These are phyloP conservation scores for Hirundo rustica DNA, from an alignment of 2,797 vertebrate genomes.

Conservation along the genomic window DNA sequence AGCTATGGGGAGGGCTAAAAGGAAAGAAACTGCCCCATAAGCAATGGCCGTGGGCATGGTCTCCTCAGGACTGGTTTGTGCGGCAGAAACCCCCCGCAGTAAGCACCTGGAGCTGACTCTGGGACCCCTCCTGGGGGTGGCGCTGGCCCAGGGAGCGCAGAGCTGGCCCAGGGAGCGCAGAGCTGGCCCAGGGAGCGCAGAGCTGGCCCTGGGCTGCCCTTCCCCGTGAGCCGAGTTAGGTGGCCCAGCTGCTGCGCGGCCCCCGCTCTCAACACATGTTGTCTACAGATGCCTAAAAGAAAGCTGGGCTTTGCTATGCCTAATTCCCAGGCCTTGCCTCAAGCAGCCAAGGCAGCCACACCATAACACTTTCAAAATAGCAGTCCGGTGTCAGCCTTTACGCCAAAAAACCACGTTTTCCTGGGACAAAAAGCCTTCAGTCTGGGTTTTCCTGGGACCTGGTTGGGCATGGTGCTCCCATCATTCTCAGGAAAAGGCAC, in stretches of 20 bases:
- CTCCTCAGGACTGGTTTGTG: not conserved
- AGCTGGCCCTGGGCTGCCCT: not conserved
- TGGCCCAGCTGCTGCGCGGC: not conserved
- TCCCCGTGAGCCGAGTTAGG: fast-evolving
- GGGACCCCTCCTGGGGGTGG: not conserved
- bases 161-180: not conserved
- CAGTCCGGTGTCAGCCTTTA: not conserved
- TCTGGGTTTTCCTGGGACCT: not conserved
- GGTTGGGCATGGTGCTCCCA: not conserved
- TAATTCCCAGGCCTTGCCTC: not conserved
- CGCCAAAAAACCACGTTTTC: not conserved
- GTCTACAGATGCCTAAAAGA: slow-evolving; percentile 18
- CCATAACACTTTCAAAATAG: slow-evolving; percentile 8
- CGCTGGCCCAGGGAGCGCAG: fast-evolving
- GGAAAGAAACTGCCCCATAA: fast-evolving
- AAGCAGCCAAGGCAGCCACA: slow-evolving; percentile 53
- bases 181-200: not conserved
- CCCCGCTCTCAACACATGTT: not conserved
- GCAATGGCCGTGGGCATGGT: fast-evolving
- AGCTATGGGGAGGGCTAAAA: not conserved
- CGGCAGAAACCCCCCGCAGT: fast-evolving
- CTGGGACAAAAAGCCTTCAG: not conserved
- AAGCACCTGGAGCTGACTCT: not conserved
- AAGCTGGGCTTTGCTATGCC: not conserved
- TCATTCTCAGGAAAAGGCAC: not conserved